Base-by-base conservation (phyloP, 1,140 invertebrate species). In the Drosophila takahashii region DNA sequence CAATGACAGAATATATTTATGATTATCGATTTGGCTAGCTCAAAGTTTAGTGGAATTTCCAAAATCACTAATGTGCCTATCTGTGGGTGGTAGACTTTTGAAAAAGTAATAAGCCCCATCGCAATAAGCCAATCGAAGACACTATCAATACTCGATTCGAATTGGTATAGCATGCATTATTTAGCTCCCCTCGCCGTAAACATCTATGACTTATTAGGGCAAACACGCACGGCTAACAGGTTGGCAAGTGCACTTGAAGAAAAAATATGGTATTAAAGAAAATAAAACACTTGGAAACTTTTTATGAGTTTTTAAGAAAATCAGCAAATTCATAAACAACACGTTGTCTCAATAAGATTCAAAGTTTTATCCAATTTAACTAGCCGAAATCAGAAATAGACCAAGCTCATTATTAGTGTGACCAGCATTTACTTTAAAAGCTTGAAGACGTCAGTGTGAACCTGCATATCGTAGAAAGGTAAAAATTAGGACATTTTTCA, bases 191-290 rank as follows among this genome's bases (percentile, higher is more conserved):
- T 29, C 32, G 27, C 61, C n/a, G 42, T 52, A 42, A 64, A 47
- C 44, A 57, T 58, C 69, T 58, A 52, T 61, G 56, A 51, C 56
- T 83, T 77, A 73, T 83, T 89, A 89, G 71, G 48, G 62, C 54
- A 87, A 18, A 77, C 76, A 74, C 79, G 84, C 72, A 87, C 42
- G 76, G 65, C 84, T 74, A 89, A 89, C 84, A 89, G 84, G 84
- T 89, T 84, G 79, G 75, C 41, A 67, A 22, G 18, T 34, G 39
- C 47, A 66, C 51, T 48, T 39, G 37, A 39, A 42, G 26, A 47
- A 61, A 57, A 18, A 9, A 8, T 29, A 0, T 29, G 7, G 27
- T 22, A n/a, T n/a, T n/a, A n/a, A n/a, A n/a, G n/a, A n/a, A n/a
- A n/a, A n/a, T n/a, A n/a, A n/a, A n/a, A n/a, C n/a, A n/a, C n/a